These are phyloP conservation scores for Saturnia japonica DNA, from an alignment of 2,888 invertebrate species.

Conservation along the genomic window DNA sequence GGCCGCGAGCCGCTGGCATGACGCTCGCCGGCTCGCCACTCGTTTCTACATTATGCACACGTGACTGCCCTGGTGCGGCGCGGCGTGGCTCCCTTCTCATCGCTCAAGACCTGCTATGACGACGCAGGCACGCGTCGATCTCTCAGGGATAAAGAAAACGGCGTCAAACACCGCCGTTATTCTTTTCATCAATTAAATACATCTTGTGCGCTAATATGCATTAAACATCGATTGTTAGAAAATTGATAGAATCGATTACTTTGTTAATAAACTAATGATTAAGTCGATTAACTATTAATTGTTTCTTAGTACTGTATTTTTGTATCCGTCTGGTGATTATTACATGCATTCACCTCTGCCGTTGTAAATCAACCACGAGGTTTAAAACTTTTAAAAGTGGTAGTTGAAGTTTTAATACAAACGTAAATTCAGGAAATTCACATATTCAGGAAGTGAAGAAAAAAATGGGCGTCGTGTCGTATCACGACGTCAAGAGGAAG, in stretches of 20 bases:
- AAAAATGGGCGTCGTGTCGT: no score
- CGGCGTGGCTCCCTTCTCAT: conserved; percentile 49
- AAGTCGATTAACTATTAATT: no score
- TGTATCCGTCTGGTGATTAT: background rate
- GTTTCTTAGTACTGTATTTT: background rate
- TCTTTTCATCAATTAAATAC: background rate
- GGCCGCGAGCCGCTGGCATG: conserved; percentile 36
- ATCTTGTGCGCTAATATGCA: background rate
- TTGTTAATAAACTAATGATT: no score
- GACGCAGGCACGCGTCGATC: conserved; percentile 49
- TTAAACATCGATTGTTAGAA: no score
- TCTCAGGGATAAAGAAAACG: background rate
- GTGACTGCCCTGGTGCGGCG: conserved; percentile 47
- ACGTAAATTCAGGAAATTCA: no score
- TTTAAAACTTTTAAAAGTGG: conserved; percentile 14
- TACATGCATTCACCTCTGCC: conserved; percentile 12
- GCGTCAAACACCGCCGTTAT: background rate
- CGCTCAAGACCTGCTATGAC: conserved; percentile 47
- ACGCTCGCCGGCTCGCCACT: conserved; percentile 43
- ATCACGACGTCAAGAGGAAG: no score
- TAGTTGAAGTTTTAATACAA: conserved; percentile 14
- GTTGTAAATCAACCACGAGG: conserved; percentile 9
- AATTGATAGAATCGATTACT: no score
- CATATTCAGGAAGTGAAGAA: no score
- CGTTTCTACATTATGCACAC: conserved; percentile 67